Base-by-base conservation (phyloP, 1,140 invertebrate species). In the Zaprionus capensis region DNA sequence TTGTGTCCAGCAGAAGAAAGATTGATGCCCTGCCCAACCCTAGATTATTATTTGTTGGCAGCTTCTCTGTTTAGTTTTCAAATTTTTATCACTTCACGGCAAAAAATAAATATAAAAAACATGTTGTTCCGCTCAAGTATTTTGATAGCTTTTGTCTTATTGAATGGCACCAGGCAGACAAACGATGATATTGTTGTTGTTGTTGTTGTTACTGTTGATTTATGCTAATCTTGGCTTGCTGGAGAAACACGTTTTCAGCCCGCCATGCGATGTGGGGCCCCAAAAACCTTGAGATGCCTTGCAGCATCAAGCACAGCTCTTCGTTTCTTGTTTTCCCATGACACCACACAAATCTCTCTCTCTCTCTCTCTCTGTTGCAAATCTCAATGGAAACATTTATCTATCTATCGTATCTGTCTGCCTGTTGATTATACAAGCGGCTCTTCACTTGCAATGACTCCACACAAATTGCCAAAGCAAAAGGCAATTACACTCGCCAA, bases 71-170 rank as follows among this genome's bases (percentile, higher is more conserved):
- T 15, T 24, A 5, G 22, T 41, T 58, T 36, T 72, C 36, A 67
- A 24, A 34, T 24, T 28, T 34, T 65, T 65, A 65, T 65, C 62
- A 65, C 20, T 51, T 51, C 46, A 51, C 20, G 46, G 20, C 46
- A 51, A 24, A 51, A 49, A 17, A 7, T 6, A 3, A 7, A 41
- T n/a, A 41, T 5, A 41, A 44, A 64, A 71, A 71, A 76, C 68
- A 76, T 46, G n/a, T 46, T 71, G 73, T 76, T 76, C 62, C 68
- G 55, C 31, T 63, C 59, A 51, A 71, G 53, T 71, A 63, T 71
- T 75, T 76, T 76, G 69, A 71, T 71, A 64, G 73, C 68, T 76
- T 71, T 76, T 76, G 73, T 71, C 73, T 71, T 65, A 76, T 71
- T 71, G 73, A 71, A 71, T 71, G 67, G 72, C 72, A 71, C 22